Base-by-base conservation (phyloP, 2,113 vertebrate species). In the Istiophorus platypterus region DNA sequence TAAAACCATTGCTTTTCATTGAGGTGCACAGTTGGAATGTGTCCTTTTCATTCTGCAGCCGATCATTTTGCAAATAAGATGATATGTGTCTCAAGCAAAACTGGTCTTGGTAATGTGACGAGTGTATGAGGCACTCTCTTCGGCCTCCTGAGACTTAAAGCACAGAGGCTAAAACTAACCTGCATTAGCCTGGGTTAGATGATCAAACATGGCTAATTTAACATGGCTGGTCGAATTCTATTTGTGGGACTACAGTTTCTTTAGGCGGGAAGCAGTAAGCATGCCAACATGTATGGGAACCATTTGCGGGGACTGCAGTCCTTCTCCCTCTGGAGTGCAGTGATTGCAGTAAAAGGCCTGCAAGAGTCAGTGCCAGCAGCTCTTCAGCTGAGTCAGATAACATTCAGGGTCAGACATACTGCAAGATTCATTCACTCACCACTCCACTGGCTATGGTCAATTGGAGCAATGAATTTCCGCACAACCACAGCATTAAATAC, bases 201-300 rank as follows among this genome's bases (percentile, higher is more conserved):
- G 31, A 34, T 34, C 31, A 34, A 34, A 34, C 31, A 34, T 34
- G 31, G n/a, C n/a, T n/a, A n/a, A n/a, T n/a, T n/a, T n/a, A n/a
- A n/a, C n/a, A n/a, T n/a, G n/a, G n/a, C 34, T 37, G 34, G 5
- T 37, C 8, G 8, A 57, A 15, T 57, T 15, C 31, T 90, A 82
- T 91, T 88, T 90, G 84, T 91, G 73, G 89, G 87, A 80, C 91
- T 92, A 81, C 62, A 67, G 84, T 91, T 77, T 75, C 84, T 47
- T 78, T 68, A 85, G 84, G 84, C 41, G 24, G 11, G 57, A 74
- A 72, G 64, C 20, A 29, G 51, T 54, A 37, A 81, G 80, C 20
- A 49, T 75, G 80, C 77, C 76, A 90, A 47, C 80, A 65, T 85
- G 76, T 74, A 84, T 89, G 66, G 72, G 78, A 91, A 80, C 72